Evolutionary conservation across 2,113 vertebrate genomes (phyloP).

Genomic region (Myotis yumanensis): DNA sequence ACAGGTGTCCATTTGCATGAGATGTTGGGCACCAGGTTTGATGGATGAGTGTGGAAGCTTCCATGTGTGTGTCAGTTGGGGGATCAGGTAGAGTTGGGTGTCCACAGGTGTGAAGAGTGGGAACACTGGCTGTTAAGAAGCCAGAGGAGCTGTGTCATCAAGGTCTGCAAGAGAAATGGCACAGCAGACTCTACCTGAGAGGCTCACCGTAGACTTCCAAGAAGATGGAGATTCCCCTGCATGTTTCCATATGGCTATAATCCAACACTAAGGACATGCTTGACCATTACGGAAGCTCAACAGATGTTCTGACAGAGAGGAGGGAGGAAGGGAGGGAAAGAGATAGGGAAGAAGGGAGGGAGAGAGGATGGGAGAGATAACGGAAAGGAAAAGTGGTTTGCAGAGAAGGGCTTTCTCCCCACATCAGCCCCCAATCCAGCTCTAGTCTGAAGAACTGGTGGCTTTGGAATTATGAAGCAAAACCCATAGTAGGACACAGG

Average conservation of each 20-base stretch:
- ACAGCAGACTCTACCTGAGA: not conserved
- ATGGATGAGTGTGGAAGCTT: not conserved
- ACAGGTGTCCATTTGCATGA: not conserved
- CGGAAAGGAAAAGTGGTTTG: not conserved
- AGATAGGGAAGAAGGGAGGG: not conserved
- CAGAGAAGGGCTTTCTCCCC: not conserved
- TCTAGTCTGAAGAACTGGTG: not conserved
- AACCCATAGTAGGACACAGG: not conserved
- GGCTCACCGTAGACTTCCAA: not conserved
- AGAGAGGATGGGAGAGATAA: not conserved
- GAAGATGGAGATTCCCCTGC: not conserved
- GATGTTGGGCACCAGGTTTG: fast-evolving
- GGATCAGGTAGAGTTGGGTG: not conserved
- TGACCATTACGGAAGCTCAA: not conserved
- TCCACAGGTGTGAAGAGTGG: not conserved
- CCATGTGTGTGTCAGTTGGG: fast-evolving
- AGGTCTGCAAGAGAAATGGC: not conserved
- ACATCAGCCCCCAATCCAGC: not conserved
- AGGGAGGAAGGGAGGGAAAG: not conserved
- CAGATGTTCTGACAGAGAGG: not conserved
- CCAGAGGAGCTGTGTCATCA: not conserved
- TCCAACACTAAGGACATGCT: not conserved
- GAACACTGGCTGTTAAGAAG: not conserved
- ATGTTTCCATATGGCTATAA: not conserved
- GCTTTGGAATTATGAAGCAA: not conserved